These are phyloP conservation scores for Ganaspis brasiliensis DNA, from an alignment of 2,888 invertebrate genomes.

Conservation along the genomic window DNA sequence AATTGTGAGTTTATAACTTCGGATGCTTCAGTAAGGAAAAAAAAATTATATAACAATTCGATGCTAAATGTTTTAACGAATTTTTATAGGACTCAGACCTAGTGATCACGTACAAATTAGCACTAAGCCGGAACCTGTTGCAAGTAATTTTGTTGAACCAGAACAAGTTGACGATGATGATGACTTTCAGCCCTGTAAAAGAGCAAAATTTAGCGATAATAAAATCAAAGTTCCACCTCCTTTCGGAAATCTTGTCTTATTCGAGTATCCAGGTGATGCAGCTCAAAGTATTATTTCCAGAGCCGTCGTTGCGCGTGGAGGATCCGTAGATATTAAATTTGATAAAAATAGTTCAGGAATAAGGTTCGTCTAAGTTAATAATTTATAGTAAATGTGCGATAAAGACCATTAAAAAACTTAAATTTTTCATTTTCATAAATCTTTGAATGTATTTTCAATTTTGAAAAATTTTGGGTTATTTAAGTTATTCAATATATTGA, in stretches of 20 bases:
- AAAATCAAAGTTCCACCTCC: constrained; percentile 55
- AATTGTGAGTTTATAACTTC: constrained; percentile 73
- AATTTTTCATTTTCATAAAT: no score
- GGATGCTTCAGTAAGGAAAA: no score
- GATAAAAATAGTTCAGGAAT: constrained; percentile 52
- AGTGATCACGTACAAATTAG: constrained; percentile 41
- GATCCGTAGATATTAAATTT: constrained; percentile 70
- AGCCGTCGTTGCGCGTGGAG: constrained; percentile 67
- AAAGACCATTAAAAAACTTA: no score
- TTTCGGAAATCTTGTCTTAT: constrained; percentile 74
- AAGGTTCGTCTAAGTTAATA: constrained; percentile 35
- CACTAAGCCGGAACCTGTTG: background rate
- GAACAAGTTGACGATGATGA: constrained; percentile 38
- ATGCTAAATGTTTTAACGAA: no score
- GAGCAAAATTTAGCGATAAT: constrained; percentile 59
- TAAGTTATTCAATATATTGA: no score
- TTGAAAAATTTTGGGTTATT: no score
- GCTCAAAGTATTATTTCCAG: constrained; percentile 70
- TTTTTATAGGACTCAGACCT: constrained; percentile 51
- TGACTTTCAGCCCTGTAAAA: constrained; percentile 60
- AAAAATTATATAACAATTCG: no score
- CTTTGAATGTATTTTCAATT: no score
- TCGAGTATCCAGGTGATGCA: constrained; percentile 71
- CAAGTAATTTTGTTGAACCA: constrained; percentile 48
- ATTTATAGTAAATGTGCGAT: no score